A percentile compares a stretch with the other conserved stretches of the same genome.
Conservation (phyloP, 2,113 vertebrate species). For the Irena cyanogastra region DNA sequence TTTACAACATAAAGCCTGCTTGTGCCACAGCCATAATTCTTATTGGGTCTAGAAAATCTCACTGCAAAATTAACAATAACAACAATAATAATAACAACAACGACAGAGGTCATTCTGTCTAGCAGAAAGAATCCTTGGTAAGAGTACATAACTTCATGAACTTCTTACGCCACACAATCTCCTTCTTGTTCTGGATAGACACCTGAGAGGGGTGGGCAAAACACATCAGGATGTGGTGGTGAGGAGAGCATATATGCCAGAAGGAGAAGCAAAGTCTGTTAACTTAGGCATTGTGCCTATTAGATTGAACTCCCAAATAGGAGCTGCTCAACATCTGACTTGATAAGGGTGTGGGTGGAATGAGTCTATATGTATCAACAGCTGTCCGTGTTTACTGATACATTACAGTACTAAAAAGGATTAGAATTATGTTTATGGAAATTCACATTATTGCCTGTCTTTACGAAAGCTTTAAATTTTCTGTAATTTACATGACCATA, state of each 20-base stretch:
- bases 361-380: not conserved
- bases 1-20: fast-evolving
- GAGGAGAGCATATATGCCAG: not conserved
- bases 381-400: not conserved
- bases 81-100: not conserved
- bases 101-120: not conserved
- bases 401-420: not conserved
- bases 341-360: not conserved
- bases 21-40: not conserved
- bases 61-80: not conserved
- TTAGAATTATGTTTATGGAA: not conserved
- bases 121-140: not conserved
- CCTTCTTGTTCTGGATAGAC: not conserved
- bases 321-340: not conserved
- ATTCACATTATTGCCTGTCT: not conserved
- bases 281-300: not conserved
- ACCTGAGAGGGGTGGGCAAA: not conserved
- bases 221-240: not conserved
- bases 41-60: not conserved
- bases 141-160: not conserved
- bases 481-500: not conserved
- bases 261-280: not conserved
- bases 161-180: not conserved
- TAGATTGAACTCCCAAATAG: not conserved
- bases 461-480: not conserved